These are phyloP conservation scores for Hippocampus abdominalis DNA, from an alignment of 2,113 vertebrate genomes.

Conservation along the genomic window DNA sequence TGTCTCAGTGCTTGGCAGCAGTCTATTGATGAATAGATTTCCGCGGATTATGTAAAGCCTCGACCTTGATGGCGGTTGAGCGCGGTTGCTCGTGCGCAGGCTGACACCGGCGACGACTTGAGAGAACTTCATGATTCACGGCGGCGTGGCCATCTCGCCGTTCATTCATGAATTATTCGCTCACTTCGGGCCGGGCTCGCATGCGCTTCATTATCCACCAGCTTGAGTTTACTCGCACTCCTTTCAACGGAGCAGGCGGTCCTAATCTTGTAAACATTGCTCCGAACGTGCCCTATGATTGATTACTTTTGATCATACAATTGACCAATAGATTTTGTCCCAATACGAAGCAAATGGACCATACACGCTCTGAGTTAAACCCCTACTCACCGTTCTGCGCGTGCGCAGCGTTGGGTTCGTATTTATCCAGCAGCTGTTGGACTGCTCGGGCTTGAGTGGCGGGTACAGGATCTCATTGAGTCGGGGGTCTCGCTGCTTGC, in stretches of 20 bases:
- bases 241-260: background rate
- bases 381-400: slow-evolving; percentile 85
- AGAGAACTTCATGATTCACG: slow-evolving; percentile 18
- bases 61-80: slow-evolving; percentile 17
- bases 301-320: too few species aligned
- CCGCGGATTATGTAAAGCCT: background rate
- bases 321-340: background rate
- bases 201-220: background rate
- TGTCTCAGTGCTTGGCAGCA: background rate
- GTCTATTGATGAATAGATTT: background rate
- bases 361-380: background rate
- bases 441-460: slow-evolving; percentile 94
- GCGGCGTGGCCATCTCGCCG: background rate
- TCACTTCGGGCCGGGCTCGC: background rate
- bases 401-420: slow-evolving; percentile 82
- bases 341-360: too few species aligned
- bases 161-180: slow-evolving; percentile 21
- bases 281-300: background rate
- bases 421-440: slow-evolving; percentile 93
- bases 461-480: slow-evolving; percentile 98
- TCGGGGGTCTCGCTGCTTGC: slow-evolving; percentile 89
- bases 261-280: slow-evolving; percentile 1
- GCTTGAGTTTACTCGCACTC: background rate
- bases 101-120: slow-evolving; percentile 26
- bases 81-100: background rate